Evolutionary conservation across 2,888 invertebrate genomes (phyloP), one percentile per base, ranked within the genome.

Genomic region (Protodeltote pygarga): DNA sequence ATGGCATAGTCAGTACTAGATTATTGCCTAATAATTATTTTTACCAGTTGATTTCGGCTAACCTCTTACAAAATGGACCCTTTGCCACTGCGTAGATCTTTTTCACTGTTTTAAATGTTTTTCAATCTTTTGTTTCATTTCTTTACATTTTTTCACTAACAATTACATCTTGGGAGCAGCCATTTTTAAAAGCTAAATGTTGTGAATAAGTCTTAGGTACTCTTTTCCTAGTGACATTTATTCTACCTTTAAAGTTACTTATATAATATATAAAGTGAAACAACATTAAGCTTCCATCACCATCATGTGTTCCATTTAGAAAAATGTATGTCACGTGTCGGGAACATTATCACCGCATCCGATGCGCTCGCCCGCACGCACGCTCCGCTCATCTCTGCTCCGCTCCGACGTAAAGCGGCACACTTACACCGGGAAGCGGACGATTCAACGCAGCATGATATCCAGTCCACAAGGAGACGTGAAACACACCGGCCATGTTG

Each of bases 401-500:
- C 88, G 94, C 21, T 87, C 89, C 3, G 94, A 94, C 63, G 90
- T 93, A 27, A 91, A 88, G 64, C 76, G 91, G 6, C 89, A 89
- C 63, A 89, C 91, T 5, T 87, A 81, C 65, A 93, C 92, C 9
- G 93, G 93, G 71, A 93, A 93, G 76, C 90, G 96, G 38, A 95
- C 95, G 64, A 93, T 98, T 41, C 94, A 96, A 47, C 95, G 97
- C 5, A 97, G 96, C 81, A 98, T 98, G 98, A 99, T 99, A 75
- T 98, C 98, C 32, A 95, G 97, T 50, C 99, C 99, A 0, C 98
- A 99, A 82, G 98, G 98, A 23, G 99, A 99, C 83, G 94, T 99
- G 11, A 97, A 98, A 75, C 99, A 99, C 82, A 99, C 98, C 0
- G 93, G 95, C 0, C 99, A 99, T 82, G 98, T 99, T 6, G 99